phyloP scores from a whole-genome alignment of 2,797 vertebrate species.

The Novumbra hubbsi region DNA sequence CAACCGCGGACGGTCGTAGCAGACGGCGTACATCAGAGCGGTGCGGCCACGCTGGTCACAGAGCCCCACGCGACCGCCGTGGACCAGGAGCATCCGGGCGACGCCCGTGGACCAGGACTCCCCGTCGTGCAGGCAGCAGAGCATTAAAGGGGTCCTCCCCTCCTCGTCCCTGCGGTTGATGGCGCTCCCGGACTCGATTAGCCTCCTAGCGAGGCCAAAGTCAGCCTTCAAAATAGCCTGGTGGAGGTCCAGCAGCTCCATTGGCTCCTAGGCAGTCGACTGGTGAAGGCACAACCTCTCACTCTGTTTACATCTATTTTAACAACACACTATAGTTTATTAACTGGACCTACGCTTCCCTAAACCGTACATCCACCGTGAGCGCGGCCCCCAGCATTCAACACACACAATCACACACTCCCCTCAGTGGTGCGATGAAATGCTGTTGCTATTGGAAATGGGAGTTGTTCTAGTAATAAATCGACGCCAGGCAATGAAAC shows the following conservation, averaged over 20 bases:
- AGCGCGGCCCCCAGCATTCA: not conserved
- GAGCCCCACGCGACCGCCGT: constrained; percentile 9
- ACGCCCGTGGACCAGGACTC: constrained; percentile 16
- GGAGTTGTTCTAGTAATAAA: constrained; percentile 32
- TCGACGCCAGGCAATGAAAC: constrained; percentile 15
- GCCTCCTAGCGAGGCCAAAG: constrained; percentile 25
- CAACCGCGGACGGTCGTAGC: constrained; percentile 16
- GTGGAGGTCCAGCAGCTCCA: constrained; percentile 12
- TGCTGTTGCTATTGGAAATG: constrained; percentile 31
- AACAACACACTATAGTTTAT: not conserved
- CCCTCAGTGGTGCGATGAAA: not conserved
- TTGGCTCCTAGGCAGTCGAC: not conserved
- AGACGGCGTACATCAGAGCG: constrained; percentile 28
- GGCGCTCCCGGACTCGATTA: constrained; percentile 20
- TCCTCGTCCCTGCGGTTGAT: constrained; percentile 21
- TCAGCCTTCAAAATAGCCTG: constrained; percentile 28
- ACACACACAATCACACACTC: constrained; percentile 4
- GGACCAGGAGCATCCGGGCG: constrained; percentile 32
- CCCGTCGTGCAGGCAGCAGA: constrained; percentile 36
- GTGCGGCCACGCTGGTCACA: constrained; percentile 6
- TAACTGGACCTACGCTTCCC: not conserved
- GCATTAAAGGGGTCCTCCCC: constrained; percentile 30
- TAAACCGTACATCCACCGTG: not conserved
- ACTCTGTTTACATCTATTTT: not conserved
- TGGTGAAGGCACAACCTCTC: rapidly evolving